Percentiles rank a stretch among this genome's conserved stretches.
Evolutionary conservation across 1,140 invertebrate species (phyloP).

Genomic region (Drosophila novamexicana): DNA sequence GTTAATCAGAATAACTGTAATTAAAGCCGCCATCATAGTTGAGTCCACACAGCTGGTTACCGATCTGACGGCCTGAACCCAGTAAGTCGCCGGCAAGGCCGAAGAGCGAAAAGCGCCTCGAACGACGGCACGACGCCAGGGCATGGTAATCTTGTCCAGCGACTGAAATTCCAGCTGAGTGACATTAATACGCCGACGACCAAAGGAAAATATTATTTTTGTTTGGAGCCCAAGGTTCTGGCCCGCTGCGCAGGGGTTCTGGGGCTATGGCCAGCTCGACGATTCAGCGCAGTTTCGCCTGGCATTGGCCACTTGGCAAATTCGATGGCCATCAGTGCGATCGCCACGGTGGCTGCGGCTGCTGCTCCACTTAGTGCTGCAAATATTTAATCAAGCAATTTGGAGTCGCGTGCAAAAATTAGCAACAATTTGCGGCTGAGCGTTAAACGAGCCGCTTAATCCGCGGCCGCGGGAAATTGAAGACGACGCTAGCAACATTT

Average conservation of each 20-base stretch:
- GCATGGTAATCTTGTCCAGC: slow-evolving; percentile 41
- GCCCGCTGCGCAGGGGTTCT: background rate
- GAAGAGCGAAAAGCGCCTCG: slow-evolving; percentile 13
- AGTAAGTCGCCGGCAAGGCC: slow-evolving; percentile 70
- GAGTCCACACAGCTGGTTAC: slow-evolving; percentile 29
- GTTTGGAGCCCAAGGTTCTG: slow-evolving; percentile 62
- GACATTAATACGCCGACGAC: slow-evolving; percentile 53
- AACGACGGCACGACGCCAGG: slow-evolving; percentile 15
- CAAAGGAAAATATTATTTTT: slow-evolving; percentile 67
- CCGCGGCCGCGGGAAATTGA: slow-evolving; percentile 3
- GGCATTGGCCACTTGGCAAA: slow-evolving; percentile 39
- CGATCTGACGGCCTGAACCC: slow-evolving; percentile 14
- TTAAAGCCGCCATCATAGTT: slow-evolving; percentile 55
- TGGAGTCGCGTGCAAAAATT: slow-evolving; percentile 58
- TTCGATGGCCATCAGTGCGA: slow-evolving; percentile 9
- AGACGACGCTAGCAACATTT: background rate
- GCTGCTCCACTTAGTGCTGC: slow-evolving; percentile 57
- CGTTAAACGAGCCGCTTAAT: slow-evolving; percentile 50
- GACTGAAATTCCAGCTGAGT: slow-evolving; percentile 22
- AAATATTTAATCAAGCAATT: slow-evolving; percentile 62
- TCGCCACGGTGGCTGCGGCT: slow-evolving; percentile 3
- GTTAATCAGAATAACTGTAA: slow-evolving; percentile 74
- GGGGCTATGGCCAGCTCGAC: slow-evolving; percentile 24
- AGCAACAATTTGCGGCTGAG: slow-evolving; percentile 57
- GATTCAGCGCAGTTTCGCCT: slow-evolving; percentile 12